A percentile compares a stretch with the other conserved stretches of the same genome.
These are phyloP conservation scores for Toxostoma redivivum DNA, from an alignment of 2,113 vertebrate species.

Conservation along the genomic window DNA sequence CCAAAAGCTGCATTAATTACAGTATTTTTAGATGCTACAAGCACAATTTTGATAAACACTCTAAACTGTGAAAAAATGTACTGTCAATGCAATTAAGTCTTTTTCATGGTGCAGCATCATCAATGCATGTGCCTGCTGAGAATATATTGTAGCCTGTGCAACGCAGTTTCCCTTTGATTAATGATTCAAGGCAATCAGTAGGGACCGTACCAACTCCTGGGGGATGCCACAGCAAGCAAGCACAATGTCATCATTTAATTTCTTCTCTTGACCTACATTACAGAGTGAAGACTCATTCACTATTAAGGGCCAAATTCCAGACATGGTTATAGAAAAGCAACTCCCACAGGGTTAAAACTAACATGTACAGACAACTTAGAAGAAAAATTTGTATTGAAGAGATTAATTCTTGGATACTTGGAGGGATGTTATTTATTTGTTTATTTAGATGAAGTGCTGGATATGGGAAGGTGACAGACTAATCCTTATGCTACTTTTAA, in stretches of 20 bases:
- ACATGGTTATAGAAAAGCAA: neutral
- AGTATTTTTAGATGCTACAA: constrained; percentile 66
- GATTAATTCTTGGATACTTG: neutral
- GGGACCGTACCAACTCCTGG: constrained; percentile 11
- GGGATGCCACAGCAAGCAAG: neutral
- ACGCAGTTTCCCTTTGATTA: constrained; percentile 37
- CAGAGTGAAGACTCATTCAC: neutral
- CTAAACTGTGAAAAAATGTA: constrained; percentile 27
- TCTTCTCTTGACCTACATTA: constrained; percentile 53
- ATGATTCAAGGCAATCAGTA: constrained; percentile 25
- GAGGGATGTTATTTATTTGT: neutral
- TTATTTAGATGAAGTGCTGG: neutral
- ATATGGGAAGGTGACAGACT: neutral
- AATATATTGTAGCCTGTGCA: neutral
- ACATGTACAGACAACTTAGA: neutral
- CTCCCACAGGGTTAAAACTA: neutral
- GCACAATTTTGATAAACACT: constrained; percentile 58
- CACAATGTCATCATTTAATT: constrained; percentile 17
- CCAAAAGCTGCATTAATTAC: constrained; percentile 58
- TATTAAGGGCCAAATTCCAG: constrained; percentile 17
- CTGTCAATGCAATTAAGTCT: constrained; percentile 35
- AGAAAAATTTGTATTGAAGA: neutral
- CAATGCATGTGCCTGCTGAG: constrained; percentile 16
- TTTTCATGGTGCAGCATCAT: constrained; percentile 39
- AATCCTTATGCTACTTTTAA: neutral